Evolutionary conservation across 1,140 invertebrate species (phyloP), one percentile per base, ranked within the genome.

Genomic region (Drosophila nebulosa): DNA sequence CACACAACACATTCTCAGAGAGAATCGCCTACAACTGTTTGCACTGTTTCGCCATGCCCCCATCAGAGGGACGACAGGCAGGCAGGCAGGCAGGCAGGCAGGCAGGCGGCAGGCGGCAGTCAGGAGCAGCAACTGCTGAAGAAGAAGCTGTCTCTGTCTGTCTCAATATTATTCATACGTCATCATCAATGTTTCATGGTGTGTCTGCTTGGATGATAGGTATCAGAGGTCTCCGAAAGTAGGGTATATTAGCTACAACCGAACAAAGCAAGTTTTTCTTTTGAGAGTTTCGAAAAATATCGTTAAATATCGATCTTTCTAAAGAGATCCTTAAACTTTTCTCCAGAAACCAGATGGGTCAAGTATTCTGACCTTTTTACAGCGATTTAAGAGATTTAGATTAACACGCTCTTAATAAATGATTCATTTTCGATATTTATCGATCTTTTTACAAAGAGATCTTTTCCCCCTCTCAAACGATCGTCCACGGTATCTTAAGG

Each of bases 161-260:
- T 78, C 61, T 62, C 71, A 42, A 85, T 86, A 85, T 86, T 86
- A 74, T 74, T 71, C 74, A 86, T 85, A 86, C 81, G 81, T 85
- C 77, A 85, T 78, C 70, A 73, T 46, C 39, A 46, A 46, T 46
- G 16, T 67, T 77, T 74, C 56, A 60, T 36, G 42, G 63, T 64
- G 60, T 72, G 73, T 74, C 60, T 76, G 66, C n/a, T 14, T 39
- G 2, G 2, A 10, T 46, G 18, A 46, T 46, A 46, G 16, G 7
- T 7, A 7, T n/a, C 21, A 6, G 3, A 46, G 16, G 7, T 7
- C 16, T n/a, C 21, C 16, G 3, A 46, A 46, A 9, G 3, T 21
- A 2, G 39, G 39, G 7, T 46, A 46, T 46, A 46, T 46, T 10
- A 21, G 18, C 39, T 46, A 39, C 1, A 12, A 12, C 2, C 3